These are phyloP conservation scores for Astreopora myriophthalma DNA, from an alignment of 64 coral and sea anemone species.

Conservation along the genomic window DNA sequence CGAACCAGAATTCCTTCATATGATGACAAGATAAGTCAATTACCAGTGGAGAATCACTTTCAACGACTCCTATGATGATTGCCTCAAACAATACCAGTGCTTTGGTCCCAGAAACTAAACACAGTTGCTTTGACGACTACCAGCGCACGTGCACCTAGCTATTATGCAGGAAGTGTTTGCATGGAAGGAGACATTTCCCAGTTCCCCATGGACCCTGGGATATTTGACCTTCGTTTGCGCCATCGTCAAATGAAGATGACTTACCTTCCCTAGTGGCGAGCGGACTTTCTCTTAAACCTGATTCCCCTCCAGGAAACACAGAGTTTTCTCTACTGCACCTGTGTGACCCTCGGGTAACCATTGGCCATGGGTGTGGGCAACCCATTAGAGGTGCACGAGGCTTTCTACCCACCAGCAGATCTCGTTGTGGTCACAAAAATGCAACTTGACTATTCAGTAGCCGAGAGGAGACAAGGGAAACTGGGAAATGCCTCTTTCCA, in stretches of 20 bases:
- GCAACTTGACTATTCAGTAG: conserved; percentile 1
- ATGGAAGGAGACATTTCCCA: not conserved
- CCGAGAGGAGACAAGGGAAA: conserved; percentile 15
- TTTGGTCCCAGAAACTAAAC: not conserved
- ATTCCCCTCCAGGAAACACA: not conserved
- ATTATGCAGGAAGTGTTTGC: too few species aligned
- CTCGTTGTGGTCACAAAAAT: conserved; percentile 23
- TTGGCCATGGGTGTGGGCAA: conserved; percentile 31
- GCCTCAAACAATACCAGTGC: not conserved
- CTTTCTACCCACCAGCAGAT: conserved; percentile 29
- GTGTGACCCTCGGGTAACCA: conserved; percentile 11
- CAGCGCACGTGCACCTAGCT: not conserved
- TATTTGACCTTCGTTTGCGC: not conserved
- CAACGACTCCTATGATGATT: not conserved
- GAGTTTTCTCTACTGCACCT: conserved; percentile 36
- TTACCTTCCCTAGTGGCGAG: not conserved
- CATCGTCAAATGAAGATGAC: not conserved
- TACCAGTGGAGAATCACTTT: not conserved
- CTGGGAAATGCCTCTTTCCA: not conserved
- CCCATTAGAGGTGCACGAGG: conserved; percentile 7
- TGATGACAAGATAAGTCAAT: not conserved
- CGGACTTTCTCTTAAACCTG: not conserved
- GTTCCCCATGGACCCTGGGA: conserved; percentile 7
- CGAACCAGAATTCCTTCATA: not conserved
- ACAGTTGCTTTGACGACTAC: not conserved